A percentile compares a stretch with the other conserved stretches of the same genome.
phyloP scores from a whole-genome alignment of 2,888 invertebrate genomes.

The Andrena minutula region DNA sequence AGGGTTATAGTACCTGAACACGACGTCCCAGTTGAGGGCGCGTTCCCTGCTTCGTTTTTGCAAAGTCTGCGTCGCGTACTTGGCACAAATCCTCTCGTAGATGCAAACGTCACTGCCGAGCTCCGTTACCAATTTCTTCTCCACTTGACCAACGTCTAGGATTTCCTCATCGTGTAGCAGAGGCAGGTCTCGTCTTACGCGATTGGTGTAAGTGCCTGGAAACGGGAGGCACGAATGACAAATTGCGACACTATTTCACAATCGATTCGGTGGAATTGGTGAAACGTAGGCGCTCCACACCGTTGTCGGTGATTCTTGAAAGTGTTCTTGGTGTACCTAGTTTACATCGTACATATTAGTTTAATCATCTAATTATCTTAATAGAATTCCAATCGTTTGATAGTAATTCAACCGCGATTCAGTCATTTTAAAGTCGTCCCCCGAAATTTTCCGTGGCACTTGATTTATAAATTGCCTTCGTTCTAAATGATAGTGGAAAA shows the following conservation, averaged over 20 bases:
- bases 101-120: constrained; percentile 92
- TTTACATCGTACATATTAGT: background rate
- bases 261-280: background rate
- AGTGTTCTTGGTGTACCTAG: background rate
- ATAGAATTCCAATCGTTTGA: background rate
- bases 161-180: constrained; percentile 85
- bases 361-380: background rate
- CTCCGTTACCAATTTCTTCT: constrained; percentile 91
- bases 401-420: background rate
- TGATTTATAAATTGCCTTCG: background rate
- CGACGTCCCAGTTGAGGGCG: constrained; percentile 90
- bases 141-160: constrained; percentile 90
- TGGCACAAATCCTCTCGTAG: constrained; percentile 91
- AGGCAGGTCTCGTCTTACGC: constrained; percentile 87
- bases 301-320: background rate
- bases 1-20: constrained; percentile 89
- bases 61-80: constrained; percentile 86
- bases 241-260: constrained; percentile 11
- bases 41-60: constrained; percentile 86
- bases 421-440: background rate
- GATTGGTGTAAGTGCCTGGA: constrained; percentile 89
- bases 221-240: background rate
- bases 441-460: background rate
- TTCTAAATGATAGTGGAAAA: background rate
- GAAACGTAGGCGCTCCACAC: background rate